Evolutionary conservation across 2,113 vertebrate genomes (phyloP).

Genomic region (Phalacrocorax carbo): DNA sequence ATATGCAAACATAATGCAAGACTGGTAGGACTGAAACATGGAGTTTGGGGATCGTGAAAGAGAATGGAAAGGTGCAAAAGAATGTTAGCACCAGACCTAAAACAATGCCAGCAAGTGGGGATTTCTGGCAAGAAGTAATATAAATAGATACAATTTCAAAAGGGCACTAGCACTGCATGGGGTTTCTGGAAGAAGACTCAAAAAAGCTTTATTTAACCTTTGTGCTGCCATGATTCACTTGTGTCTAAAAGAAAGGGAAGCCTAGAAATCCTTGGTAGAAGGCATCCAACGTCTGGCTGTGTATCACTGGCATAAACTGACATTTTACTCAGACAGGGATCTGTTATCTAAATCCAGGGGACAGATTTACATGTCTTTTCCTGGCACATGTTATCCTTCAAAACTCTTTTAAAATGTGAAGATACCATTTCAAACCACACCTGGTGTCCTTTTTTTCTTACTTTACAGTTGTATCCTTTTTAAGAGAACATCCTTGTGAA

Average conservation of each 20-base stretch:
- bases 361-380: not conserved
- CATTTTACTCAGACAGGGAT: not conserved
- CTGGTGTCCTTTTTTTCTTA: not conserved
- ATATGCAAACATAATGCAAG: not conserved
- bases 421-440: not conserved
- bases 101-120: rapidly evolving
- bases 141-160: not conserved
- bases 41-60: not conserved
- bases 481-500: not conserved
- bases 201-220: not conserved
- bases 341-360: not conserved
- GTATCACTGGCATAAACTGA: not conserved
- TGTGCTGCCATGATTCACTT: not conserved
- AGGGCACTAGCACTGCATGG: not conserved
- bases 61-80: not conserved
- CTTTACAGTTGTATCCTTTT: not conserved
- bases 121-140: not conserved
- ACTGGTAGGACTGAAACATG: not conserved
- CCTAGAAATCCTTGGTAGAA: not conserved
- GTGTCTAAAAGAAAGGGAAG: not conserved
- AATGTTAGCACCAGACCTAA: not conserved
- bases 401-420: not conserved
- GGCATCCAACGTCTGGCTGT: not conserved
- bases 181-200: not conserved
- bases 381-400: not conserved